Base-by-base conservation (phyloP, 2,113 vertebrate genomes). In the Hypanus sabinus region DNA sequence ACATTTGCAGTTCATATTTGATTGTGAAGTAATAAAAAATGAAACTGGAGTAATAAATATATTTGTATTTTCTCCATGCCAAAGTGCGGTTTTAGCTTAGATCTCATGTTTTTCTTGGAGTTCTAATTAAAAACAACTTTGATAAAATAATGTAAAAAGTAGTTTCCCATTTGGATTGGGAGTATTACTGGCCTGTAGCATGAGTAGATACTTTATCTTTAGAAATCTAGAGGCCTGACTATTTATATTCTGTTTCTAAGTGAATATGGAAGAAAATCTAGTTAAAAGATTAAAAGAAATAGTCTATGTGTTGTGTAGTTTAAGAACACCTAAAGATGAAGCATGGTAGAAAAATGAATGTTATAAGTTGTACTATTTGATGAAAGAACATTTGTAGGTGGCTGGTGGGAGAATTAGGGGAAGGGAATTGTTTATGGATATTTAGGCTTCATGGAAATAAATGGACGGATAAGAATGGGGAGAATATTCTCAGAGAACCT, bases 101-200 rank as follows among this genome's bases (percentile, higher is more conserved):
- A 77, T 77, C 75, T 77, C 75, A 11, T 62, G 27, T 87, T 87
- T 87, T 88, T 38, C 5, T 93, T 46, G 73, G 36, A 27, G 36
- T 46, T 70, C 6, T 24, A 73, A 93, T 93, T 22, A 27, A 93
- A 73, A 93, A 73, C 87, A 90, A 65, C 30, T 46, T 71, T 93
- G 73, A 27, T 71, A 92, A 92, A 92, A 92, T 92, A 16, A 16
- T 33, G 68, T 22, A 46, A 92, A 71, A 18, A 38, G 12, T 92
- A 93, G 68, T 38, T 93, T 70, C 71, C 46, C 38, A 55, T 73
- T 36, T 93, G 12, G 11, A 18, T 55, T 55, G 27, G 91, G 91
- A 75, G 70, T 24, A 93, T 73, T 10, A 27, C 14, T 5, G 68
- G 20, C 22, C 71, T 71, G 36, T 55, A 93, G 10, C 88, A 71